phyloP scores from a whole-genome alignment of 2,797 vertebrate genomes.

The Perodicticus potto region DNA sequence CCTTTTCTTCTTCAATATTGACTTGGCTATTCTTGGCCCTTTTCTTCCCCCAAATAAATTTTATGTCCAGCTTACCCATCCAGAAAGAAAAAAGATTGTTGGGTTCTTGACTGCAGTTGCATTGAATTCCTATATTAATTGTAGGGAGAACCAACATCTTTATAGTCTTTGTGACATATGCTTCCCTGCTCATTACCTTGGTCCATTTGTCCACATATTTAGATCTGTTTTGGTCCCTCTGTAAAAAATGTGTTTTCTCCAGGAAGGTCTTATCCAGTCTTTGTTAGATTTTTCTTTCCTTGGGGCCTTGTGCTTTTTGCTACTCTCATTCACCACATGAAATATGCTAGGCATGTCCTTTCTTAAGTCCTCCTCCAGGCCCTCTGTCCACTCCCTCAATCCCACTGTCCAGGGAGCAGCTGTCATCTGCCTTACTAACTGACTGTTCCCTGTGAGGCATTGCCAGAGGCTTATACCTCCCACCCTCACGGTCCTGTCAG shows the following conservation, averaged over 20 bases:
- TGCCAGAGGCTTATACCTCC: not conserved
- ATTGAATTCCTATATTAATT: not conserved
- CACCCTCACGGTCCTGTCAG: not conserved
- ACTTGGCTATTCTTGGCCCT: not conserved
- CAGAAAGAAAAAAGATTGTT: not conserved
- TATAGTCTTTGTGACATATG: not conserved
- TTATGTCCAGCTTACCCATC: not conserved
- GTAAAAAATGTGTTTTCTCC: slow-evolving; percentile 15
- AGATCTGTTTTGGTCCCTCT: not conserved
- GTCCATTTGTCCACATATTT: not conserved
- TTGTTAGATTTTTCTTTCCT: not conserved
- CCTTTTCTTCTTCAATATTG: not conserved
- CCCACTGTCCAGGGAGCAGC: slow-evolving; percentile 39
- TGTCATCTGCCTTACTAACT: slow-evolving; percentile 51
- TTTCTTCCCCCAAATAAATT: not conserved
- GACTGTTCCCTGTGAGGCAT: not conserved
- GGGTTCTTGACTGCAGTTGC: not conserved
- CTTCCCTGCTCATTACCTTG: not conserved
- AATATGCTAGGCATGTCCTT: not conserved
- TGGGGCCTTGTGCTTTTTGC: not conserved
- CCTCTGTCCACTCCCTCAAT: not conserved
- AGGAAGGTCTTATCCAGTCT: not conserved
- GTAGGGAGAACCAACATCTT: not conserved
- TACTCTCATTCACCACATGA: not conserved
- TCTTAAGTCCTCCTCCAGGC: not conserved